These are phyloP conservation scores for Pogonognathellus flavescens DNA, from an alignment of 1,140 invertebrate species.

Conservation along the genomic window DNA sequence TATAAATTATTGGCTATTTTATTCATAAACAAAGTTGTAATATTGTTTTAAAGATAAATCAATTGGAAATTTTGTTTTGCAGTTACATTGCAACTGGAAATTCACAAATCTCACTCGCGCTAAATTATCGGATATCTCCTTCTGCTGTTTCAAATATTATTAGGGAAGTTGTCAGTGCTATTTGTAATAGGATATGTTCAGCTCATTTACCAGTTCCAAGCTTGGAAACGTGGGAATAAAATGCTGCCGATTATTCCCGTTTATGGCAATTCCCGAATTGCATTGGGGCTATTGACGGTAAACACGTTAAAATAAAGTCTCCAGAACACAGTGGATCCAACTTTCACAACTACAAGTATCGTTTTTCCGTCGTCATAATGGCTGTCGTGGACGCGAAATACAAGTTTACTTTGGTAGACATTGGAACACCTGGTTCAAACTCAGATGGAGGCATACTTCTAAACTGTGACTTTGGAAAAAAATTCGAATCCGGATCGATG, in stretches of 20 bases:
- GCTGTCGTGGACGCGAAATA: conserved; percentile 67
- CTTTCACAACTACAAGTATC: conserved; percentile 72
- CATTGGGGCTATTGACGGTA: conserved; percentile 69
- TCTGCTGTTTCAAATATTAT: conserved; percentile 41
- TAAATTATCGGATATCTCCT: conserved; percentile 32
- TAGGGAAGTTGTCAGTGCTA: not conserved
- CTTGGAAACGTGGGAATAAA: conserved; percentile 67
- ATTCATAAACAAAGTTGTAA: not conserved
- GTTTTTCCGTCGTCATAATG: conserved; percentile 68
- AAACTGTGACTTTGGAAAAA: not conserved
- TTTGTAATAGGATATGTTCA: not conserved
- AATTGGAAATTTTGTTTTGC: not conserved
- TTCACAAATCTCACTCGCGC: conserved; percentile 1
- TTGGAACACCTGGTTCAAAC: conserved; percentile 67
- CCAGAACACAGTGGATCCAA: conserved; percentile 68
- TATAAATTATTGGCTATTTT: not conserved
- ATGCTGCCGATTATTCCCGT: conserved; percentile 67
- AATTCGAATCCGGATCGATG: conserved; percentile 32
- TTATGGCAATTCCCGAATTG: conserved; percentile 68
- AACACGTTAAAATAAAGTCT: conserved; percentile 67
- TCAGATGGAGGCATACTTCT: conserved; percentile 59
- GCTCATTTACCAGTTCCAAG: conserved; percentile 64
- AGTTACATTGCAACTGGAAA: conserved; percentile 58
- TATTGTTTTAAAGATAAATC: not conserved
- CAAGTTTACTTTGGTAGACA: conserved; percentile 67